Evolutionary conservation across 37 sponge, comb jelly and placozoan genomes (phyloP).

Genomic region (Beroe forskalii): DNA sequence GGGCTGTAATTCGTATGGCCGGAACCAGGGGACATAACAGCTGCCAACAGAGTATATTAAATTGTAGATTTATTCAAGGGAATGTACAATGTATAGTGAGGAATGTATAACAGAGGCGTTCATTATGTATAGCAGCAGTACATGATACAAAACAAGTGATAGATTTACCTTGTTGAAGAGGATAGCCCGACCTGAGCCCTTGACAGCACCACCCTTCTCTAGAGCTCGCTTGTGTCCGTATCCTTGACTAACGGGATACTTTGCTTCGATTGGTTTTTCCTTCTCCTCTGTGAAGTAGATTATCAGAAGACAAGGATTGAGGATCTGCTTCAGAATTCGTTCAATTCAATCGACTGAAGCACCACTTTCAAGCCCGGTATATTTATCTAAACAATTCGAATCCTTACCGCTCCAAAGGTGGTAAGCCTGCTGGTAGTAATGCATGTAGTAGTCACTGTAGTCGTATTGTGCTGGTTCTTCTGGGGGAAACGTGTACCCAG

Average conservation of each 20-base stretch:
- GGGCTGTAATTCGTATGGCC: too few species aligned
- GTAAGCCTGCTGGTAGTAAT: constrained; percentile 61
- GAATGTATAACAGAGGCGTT: too few species aligned
- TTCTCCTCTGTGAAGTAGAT: constrained; percentile 60
- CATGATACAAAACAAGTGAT: not conserved
- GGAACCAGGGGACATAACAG: too few species aligned
- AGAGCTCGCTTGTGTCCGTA: constrained; percentile 62
- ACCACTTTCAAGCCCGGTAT: too few species aligned
- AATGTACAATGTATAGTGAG: too few species aligned
- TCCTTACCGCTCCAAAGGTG: not conserved
- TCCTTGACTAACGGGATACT: constrained; percentile 44
- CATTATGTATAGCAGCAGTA: too few species aligned
- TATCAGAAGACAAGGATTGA: too few species aligned
- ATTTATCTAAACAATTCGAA: too few species aligned
- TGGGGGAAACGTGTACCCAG: constrained; percentile 39
- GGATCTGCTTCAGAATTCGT: too few species aligned
- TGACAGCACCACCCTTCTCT: constrained; percentile 53
- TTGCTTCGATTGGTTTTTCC: constrained; percentile 34
- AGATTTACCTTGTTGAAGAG: constrained; percentile 43
- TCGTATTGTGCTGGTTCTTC: constrained; percentile 25
- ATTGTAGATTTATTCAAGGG: too few species aligned
- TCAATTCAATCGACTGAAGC: too few species aligned
- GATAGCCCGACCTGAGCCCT: constrained; percentile 43
- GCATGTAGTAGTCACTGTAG: constrained; percentile 60
- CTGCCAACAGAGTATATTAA: too few species aligned